Base-by-base conservation (phyloP, 2,888 invertebrate genomes). In the Reticulitermes lucifugus region DNA sequence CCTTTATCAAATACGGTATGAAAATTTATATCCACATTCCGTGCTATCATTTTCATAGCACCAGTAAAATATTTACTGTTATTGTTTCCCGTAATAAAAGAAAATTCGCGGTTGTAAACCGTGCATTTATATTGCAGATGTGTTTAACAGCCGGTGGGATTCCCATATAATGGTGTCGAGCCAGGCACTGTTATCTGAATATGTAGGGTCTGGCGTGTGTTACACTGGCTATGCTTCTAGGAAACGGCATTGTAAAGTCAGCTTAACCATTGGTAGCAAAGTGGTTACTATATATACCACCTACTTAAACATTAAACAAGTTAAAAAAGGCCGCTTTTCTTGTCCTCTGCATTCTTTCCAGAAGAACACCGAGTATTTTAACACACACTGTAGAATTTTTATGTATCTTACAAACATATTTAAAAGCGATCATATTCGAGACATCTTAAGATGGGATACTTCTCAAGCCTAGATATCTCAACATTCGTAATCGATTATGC, bases 61-160 rank as follows among this genome's bases (percentile, higher is more conserved):
- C 65, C 81, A 81, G 43, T 81, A 70, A 81, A 77, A 81, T 43
- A 7, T 65, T 81, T 81, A 46, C 43, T 77, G 77, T 21, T 77
- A 43, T n/a, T 81, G 65, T 14, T 81, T 81, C 81, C 81, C 70
- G 70, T 70, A 81, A 81, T 81, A 81, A 81, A 81, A 81, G 65
- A 41, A n/a, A 29, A 70, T 10, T 70, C 43, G 35, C 6, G 70
- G 81, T 43, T 70, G 81, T 81, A 81, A 81, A 81, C 70, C 41
- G 43, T 81, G 70, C 81, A 81, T 81, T 81, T 81, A 81, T 81
- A 81, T 70, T 81, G 81, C 43, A 43, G 81, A 65, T 43, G 59
- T 80, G 18, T 81, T 43, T 81, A 81, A 29, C 65, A 70, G 81
- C n/a, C 43, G 41, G 41, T n/a, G 41, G 43, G 29, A n/a, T 81